Percentiles rank a stretch among this genome's conserved stretches.
phyloP scores from a whole-genome alignment of 2,113 vertebrate species.

The Sisor rabdophorus region DNA sequence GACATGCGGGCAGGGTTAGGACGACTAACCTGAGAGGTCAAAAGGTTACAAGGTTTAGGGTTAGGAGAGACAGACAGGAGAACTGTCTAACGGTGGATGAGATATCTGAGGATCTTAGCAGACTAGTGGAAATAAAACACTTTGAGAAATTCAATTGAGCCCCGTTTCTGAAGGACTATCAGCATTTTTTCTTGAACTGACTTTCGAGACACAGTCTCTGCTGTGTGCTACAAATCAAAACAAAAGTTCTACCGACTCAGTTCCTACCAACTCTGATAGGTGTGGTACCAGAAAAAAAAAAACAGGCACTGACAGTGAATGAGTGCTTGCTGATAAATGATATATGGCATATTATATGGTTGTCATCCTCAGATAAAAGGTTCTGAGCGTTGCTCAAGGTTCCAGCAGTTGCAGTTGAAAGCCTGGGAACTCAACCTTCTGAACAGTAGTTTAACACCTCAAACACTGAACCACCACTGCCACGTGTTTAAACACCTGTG shows the following conservation, averaged over 20 bases:
- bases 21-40: slow-evolving; percentile 51
- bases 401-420: no score
- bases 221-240: not conserved
- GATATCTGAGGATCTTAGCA: slow-evolving; percentile 67
- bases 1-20: slow-evolving; percentile 35
- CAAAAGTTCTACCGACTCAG: not conserved
- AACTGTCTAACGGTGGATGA: slow-evolving; percentile 65
- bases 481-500: no score
- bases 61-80: slow-evolving; percentile 58
- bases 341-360: not conserved
- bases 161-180: not conserved
- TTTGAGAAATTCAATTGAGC: no score
- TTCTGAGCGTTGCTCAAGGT: no score
- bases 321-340: not conserved
- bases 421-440: no score
- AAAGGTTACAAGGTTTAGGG: slow-evolving; percentile 52
- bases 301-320: not conserved
- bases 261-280: not conserved
- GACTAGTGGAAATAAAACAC: slow-evolving; percentile 58
- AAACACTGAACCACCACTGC: no score
- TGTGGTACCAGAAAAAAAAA: not conserved
- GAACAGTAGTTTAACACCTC: no score
- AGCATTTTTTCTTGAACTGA: not conserved
- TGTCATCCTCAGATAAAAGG: not conserved
- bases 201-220: not conserved